Evolutionary conservation across 2,888 invertebrate genomes (phyloP), one percentile per base, ranked within the genome.

Genomic region (Apamea crenata): DNA sequence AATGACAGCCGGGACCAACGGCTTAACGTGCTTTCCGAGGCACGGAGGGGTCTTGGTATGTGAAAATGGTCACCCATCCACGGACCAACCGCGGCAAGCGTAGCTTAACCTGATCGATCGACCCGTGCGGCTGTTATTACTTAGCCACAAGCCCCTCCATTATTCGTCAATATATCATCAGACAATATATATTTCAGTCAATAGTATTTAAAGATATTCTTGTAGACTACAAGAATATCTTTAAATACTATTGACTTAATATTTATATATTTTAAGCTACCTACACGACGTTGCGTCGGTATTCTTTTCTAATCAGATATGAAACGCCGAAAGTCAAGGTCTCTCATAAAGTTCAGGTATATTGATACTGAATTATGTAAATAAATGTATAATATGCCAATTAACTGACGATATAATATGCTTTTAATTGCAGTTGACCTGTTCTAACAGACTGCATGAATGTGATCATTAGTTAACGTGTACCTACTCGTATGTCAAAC

Each of bases 241-340:
- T 65, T n/a, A 7, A 18, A 65, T 47, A 47, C 32, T 47, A 50
- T 32, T 70, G 21, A 70, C 40, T 36, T 18, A n/a, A 36, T 68
- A 56, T 56, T 56, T 44, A 50, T 50, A 67, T 36, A 32, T 59
- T 59, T 16, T 63, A n/a, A 68, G 32, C 7, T 10, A 63, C 18
- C 8, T 63, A 32, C 5, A n/a, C 18, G 29, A 69, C 44, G 40
- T 2, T 40, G 16, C 21, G 10, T 12, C n/a, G 36, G 16, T 36
- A 29, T 47, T 66, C 2, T 25, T 40, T 67, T 56, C 21, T 63
- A 53, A 56, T 70, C 36, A n/a, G 29, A 56, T 21, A 69, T 44
- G 8, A 36, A 56, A 29, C 10, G 18, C 25, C 36, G 10, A 47
- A 78, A 47, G 79, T 78, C 56, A 66, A 79, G 79, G 69, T 59